These are phyloP conservation scores for Cheirogaleus major DNA, from an alignment of 2,797 vertebrate species.

Conservation along the genomic window DNA sequence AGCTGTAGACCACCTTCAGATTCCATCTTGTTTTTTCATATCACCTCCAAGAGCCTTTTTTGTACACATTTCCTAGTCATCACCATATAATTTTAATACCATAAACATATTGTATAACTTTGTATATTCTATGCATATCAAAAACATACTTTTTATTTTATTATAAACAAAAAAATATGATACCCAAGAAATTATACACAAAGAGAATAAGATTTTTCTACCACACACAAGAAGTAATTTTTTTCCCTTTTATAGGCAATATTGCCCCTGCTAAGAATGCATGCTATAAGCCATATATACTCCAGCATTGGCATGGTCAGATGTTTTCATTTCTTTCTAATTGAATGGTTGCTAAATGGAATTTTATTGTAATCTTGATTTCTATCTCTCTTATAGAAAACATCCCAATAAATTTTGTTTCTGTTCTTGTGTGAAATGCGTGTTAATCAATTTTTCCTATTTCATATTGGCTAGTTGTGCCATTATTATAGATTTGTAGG, in stretches of 20 bases:
- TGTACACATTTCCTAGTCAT: neutral
- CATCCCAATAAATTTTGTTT: neutral
- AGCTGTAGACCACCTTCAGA: neutral
- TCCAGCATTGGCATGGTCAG: neutral
- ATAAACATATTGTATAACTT: neutral
- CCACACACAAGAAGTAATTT: neutral
- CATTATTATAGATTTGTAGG: neutral
- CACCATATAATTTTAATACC: neutral
- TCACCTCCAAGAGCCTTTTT: neutral
- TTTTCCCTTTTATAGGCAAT: no score
- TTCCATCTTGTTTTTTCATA: neutral
- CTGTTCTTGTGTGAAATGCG: neutral
- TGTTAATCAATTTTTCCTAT: neutral
- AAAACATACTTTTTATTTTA: neutral
- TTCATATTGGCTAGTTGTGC: neutral
- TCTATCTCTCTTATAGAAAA: neutral
- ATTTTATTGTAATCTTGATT: neutral
- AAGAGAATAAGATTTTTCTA: neutral
- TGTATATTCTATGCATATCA: neutral
- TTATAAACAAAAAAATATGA: neutral
- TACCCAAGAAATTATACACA: neutral
- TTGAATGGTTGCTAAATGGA: neutral
- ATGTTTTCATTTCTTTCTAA: neutral
- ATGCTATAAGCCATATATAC: neutral
- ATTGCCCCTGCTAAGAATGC: neutral